Evolutionary conservation across 2,888 invertebrate genomes (phyloP).

Genomic region (Ophioninae sp.): DNA sequence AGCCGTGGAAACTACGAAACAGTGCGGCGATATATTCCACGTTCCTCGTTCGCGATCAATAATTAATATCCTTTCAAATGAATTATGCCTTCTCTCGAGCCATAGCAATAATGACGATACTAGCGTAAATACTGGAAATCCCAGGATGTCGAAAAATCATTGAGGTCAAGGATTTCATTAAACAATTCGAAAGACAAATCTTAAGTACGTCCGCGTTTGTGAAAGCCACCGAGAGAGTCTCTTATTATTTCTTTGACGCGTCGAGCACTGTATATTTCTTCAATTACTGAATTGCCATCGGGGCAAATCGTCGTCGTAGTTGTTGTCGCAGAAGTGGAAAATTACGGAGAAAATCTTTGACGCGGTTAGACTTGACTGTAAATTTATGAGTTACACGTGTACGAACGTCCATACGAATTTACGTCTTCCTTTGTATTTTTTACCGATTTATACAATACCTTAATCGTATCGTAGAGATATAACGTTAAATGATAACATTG

Average conservation of each 20-base stretch:
- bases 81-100: neutral
- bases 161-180: slow-evolving; percentile 47
- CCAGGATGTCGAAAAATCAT: slow-evolving; percentile 2
- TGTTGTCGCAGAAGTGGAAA: slow-evolving; percentile 56
- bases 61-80: neutral
- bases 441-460: neutral
- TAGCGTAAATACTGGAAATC: neutral
- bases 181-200: slow-evolving; percentile 30
- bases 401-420: neutral
- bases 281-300: slow-evolving; percentile 56
- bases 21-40: neutral
- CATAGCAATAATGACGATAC: neutral
- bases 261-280: slow-evolving; percentile 40
- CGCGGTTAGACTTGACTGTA: slow-evolving; percentile 34
- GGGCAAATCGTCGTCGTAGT: slow-evolving; percentile 36
- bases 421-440: neutral
- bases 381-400: neutral
- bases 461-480: too few species aligned
- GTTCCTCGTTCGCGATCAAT: neutral
- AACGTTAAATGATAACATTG: too few species aligned
- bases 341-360: slow-evolving; percentile 59
- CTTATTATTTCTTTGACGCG: slow-evolving; percentile 29
- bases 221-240: slow-evolving; percentile 45
- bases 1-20: neutral
- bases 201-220: slow-evolving; percentile 18